Evolutionary conservation across 1,140 invertebrate species (phyloP).

Genomic region (Calycopis cecrops): DNA sequence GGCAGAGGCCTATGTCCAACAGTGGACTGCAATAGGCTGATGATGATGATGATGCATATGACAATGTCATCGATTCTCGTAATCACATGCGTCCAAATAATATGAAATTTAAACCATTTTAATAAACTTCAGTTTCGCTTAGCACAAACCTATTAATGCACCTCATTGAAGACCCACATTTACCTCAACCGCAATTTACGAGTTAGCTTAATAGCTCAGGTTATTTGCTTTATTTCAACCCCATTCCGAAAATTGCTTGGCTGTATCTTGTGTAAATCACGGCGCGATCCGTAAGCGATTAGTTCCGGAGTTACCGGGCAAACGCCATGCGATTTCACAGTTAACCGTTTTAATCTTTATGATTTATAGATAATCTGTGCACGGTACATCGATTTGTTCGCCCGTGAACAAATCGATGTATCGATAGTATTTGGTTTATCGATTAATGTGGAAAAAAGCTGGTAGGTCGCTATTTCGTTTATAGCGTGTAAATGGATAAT

Average conservation of each 20-base stretch:
- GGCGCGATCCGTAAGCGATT: conserved; percentile 34
- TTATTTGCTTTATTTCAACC: conserved; percentile 1
- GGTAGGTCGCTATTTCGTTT: no score
- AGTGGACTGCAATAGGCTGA: no score
- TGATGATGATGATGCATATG: no score
- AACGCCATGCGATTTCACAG: conserved; percentile 42
- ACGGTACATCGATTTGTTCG: conserved; percentile 22
- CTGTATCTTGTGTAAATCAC: conserved; percentile 22
- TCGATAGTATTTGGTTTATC: background rate
- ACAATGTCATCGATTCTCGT: no score
- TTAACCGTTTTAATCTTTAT: conserved; percentile 38
- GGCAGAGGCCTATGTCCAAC: no score
- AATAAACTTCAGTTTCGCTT: no score
- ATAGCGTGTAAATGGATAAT: no score
- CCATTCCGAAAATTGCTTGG: conserved; percentile 26
- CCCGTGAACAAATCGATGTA: background rate
- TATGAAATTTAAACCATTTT: no score
- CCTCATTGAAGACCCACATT: no score
- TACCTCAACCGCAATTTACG: no score
- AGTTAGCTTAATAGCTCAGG: background rate
- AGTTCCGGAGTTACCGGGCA: conserved; percentile 39
- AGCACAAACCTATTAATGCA: no score
- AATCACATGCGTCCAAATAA: no score
- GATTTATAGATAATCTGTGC: conserved; percentile 38
- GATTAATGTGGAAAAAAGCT: background rate